A percentile compares a stretch with the other conserved stretches of the same genome.
Conservation (phyloP, 2,797 vertebrate genomes). For the Erethizon dorsatum region DNA sequence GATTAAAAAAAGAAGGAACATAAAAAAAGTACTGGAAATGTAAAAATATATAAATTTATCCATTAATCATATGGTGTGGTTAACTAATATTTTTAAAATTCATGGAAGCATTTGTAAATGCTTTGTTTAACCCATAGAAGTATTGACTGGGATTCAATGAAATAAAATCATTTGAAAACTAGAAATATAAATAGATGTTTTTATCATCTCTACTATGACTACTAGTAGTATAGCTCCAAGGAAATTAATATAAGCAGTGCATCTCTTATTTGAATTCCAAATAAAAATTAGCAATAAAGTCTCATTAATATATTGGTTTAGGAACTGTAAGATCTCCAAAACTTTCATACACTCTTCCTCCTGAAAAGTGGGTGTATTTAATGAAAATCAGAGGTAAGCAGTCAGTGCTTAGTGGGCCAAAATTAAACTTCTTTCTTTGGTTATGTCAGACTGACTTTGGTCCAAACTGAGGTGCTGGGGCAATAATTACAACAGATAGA, state of each 20-base stretch:
- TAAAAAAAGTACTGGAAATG: background rate
- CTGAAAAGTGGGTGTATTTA: background rate
- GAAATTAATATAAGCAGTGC: background rate
- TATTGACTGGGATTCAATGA: background rate
- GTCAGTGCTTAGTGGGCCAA: background rate
- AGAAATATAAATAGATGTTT: background rate
- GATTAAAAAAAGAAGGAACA: background rate
- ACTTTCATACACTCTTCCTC: background rate
- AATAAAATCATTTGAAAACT: background rate
- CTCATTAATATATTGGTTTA: background rate
- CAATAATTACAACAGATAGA: background rate
- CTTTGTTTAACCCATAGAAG: background rate
- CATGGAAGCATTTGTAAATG: background rate
- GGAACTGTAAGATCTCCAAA: background rate
- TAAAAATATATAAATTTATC: background rate
- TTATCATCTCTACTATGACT: background rate
- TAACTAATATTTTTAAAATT: background rate
- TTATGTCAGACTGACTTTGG: accelerated
- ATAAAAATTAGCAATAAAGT: background rate
- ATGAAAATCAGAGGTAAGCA: too few relatives aligned
- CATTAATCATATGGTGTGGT: background rate
- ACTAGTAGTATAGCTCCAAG: background rate
- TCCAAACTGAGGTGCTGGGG: background rate
- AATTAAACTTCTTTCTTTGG: background rate
- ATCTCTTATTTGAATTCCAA: background rate